Base-by-base conservation (phyloP, 2,797 vertebrate genomes). In the Sebastes jordani region DNA sequence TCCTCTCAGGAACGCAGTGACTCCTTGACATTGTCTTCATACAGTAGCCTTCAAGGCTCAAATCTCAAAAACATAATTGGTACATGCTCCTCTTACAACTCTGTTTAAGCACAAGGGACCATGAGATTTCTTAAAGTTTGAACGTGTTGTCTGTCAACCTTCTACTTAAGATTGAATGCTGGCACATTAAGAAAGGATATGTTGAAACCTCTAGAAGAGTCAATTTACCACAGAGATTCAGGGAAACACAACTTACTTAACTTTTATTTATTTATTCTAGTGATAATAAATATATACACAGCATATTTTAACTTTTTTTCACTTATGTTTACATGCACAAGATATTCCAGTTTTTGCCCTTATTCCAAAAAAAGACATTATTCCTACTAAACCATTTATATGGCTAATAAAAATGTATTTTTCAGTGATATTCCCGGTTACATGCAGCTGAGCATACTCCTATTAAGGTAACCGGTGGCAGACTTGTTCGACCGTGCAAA, bases 11-110 rank as follows among this genome's bases (percentile, higher is more conserved):
- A 55, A 82, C 18, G 23, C 29, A 46, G 3, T 34, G 62, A 73
- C 73, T 56, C 70, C 61, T 46, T 81, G 61, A 74, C 56, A 66
- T 68, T 78, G 66, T 85, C 64, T 80, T 77, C 36, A 55, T 38
- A 32, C 14, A 46, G 27, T n/a, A 56, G 78, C 80, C 83, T 84
- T 78, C 55, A 71, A 84, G 77, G 76, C 82, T 85, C n/a, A 75
- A 78, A 70, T 84, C 55, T 78, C 52, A 11, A 3, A 62, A 83
- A 85, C 42, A 30, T 82, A 85, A 88, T 83, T 46, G 56, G 49
- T 73, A 81, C 81, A 88, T 42, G 42, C 74, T 74, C 64, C 74
- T 82, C 55, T 79, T 63, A 25, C 59, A 80, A 11, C 75, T 77
- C 58, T 6, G 1, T 59, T 66, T 56, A 55, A 77, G 56, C 80